These are phyloP conservation scores for Hydra vulgaris DNA, from an alignment of 30 jellyfish, hydroid and myxozoan species.

Conservation along the genomic window DNA sequence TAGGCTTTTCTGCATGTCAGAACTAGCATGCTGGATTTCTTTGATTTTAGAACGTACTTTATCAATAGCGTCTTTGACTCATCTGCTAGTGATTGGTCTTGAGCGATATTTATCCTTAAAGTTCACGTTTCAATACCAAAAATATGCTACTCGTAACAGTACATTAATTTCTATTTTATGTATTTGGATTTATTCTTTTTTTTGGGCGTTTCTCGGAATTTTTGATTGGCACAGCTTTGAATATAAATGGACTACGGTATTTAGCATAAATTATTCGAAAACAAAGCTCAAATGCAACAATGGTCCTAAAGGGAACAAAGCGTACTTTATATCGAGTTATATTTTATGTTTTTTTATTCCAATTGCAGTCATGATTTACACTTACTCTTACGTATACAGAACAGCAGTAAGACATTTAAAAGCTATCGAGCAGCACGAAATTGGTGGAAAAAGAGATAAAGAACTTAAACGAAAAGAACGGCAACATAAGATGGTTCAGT, in stretches of 20 bases:
- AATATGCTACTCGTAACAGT: not conserved
- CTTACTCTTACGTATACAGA: slow-evolving; percentile 13
- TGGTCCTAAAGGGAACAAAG: not conserved
- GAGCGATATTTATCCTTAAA: slow-evolving; percentile 20
- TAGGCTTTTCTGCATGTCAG: slow-evolving; percentile 17
- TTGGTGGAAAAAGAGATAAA: not conserved
- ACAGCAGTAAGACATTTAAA: slow-evolving; percentile 24
- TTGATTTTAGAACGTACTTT: slow-evolving; percentile 7
- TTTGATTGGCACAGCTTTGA: slow-evolving; percentile 10
- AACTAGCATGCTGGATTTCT: slow-evolving; percentile 14
- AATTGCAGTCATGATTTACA: slow-evolving; percentile 15
- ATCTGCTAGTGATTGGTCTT: slow-evolving; percentile 14
- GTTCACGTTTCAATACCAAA: not conserved
- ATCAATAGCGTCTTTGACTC: slow-evolving; percentile 18
- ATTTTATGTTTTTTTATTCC: slow-evolving; percentile 18
- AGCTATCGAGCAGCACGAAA: slow-evolving; percentile 6
- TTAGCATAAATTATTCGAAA: not conserved
- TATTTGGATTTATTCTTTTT: slow-evolving; percentile 17
- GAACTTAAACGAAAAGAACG: slow-evolving; percentile 1
- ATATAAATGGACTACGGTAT: not conserved
- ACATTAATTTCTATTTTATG: not conserved
- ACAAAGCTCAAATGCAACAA: not conserved
- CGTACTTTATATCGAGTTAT: slow-evolving; percentile 16
- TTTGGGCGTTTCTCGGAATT: slow-evolving; percentile 6
- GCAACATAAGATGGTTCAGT: slow-evolving; percentile 14